A percentile compares a stretch with the other conserved stretches of the same genome.
Evolutionary conservation across 1,140 invertebrate genomes (phyloP).

Genomic region (Lucilia cuprina): DNA sequence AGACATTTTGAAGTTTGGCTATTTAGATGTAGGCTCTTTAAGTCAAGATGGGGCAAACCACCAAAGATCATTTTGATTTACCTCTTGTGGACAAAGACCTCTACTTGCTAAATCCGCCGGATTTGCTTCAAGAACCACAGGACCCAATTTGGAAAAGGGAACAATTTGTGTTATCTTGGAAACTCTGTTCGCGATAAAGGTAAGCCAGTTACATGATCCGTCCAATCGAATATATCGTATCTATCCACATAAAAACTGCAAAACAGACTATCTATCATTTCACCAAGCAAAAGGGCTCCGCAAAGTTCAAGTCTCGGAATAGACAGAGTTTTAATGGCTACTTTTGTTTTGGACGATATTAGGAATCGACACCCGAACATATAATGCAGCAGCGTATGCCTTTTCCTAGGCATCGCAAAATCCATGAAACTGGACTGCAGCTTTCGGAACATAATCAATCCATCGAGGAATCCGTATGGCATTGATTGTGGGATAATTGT

Average conservation of each 20-base stretch:
- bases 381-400: slow-evolving; percentile 55
- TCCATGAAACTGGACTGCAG: slow-evolving; percentile 42
- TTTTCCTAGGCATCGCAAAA: slow-evolving; percentile 58
- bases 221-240: slow-evolving; percentile 53
- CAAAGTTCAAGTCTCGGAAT: slow-evolving; percentile 56
- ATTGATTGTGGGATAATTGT: too few species aligned
- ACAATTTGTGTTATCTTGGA: slow-evolving; percentile 49
- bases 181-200: slow-evolving; percentile 61
- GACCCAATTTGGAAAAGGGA: slow-evolving; percentile 52
- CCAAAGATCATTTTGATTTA: neutral
- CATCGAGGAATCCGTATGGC: too few species aligned
- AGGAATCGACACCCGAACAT: slow-evolving; percentile 45
- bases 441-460: slow-evolving; percentile 40
- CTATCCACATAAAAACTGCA: slow-evolving; percentile 47
- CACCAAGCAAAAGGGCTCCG: slow-evolving; percentile 48
- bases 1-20: neutral
- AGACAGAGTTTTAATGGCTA: slow-evolving; percentile 50
- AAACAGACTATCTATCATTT: slow-evolving; percentile 41
- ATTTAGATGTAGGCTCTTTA: neutral
- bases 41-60: neutral
- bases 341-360: slow-evolving; percentile 33
- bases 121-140: slow-evolving; percentile 54
- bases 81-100: slow-evolving; percentile 41
- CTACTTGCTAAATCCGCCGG: slow-evolving; percentile 63
- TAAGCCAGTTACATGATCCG: slow-evolving; percentile 53